Base-by-base conservation (phyloP, 1,140 invertebrate genomes). In the Drosophila lacertosa region DNA sequence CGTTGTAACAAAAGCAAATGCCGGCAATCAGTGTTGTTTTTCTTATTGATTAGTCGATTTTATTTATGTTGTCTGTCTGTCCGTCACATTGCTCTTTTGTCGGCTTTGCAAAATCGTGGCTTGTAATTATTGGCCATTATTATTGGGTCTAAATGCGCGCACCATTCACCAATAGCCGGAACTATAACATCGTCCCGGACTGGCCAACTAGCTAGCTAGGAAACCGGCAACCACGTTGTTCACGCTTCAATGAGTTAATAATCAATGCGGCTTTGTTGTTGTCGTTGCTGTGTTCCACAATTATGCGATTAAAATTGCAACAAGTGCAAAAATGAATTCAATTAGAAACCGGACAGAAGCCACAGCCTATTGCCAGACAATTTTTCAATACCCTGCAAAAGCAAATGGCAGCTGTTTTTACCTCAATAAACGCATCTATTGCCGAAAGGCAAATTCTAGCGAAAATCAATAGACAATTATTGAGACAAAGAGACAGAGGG, bases 71-170 rank as follows among this genome's bases (percentile, higher is more conserved):
- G 55, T 51, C 45, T 20, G 39, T 32, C 59, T 51, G 55, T 64
- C 62, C 29, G 35, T 59, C 40, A 40, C 42, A 20, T 53, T 45
- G 57, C 32, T 58, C 55, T 62, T 65, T 74, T 65, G 67, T 65
- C 67, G 67, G 60, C 62, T 78, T 78, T 80, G 66, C 77, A 74
- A 84, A 86, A 84, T 86, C 77, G 80, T 84, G 82, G 81, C 73
- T 67, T 74, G 81, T 75, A 84, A 84, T 84, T 84, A 84, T 84
- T 84, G 72, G 73, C 81, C 73, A 84, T 84, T 84, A 84, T 78
- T 83, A 86, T 86, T 72, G 63, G 65, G 50, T 73, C 75, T 60
- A 64, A 65, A 57, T 45, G 65, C 51, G 37, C 40, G 26, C 39
- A 32, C 59, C 77, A 72, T 72, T 81, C 69, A 83, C 70, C 67